These are phyloP conservation scores for Telmatochromis brachygnathus DNA, from an alignment of 2,113 vertebrate species.

Conservation along the genomic window DNA sequence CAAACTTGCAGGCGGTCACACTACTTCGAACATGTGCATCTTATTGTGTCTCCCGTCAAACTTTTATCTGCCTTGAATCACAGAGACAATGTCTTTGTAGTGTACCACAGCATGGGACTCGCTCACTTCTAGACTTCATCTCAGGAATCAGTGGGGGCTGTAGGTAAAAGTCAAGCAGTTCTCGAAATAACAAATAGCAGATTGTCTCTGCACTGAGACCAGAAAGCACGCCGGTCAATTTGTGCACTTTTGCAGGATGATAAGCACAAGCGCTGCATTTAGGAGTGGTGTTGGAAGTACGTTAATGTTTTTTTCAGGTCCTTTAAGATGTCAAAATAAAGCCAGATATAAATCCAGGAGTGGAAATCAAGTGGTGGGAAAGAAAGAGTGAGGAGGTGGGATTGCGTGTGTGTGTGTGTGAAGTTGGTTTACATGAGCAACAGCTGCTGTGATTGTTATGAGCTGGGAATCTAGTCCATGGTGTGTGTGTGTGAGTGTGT, in stretches of 20 bases:
- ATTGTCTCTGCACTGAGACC: not conserved
- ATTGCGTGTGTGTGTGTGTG: not conserved
- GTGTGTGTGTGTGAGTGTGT: constrained; percentile 26
- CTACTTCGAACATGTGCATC: constrained; percentile 50
- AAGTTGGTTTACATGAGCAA: constrained; percentile 56
- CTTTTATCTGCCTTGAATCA: not conserved
- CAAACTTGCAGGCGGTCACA: not conserved
- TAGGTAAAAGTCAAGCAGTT: not conserved
- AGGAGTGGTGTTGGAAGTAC: not conserved
- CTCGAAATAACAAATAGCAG: constrained; percentile 1
- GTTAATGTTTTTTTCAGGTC: not conserved
- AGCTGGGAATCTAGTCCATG: constrained; percentile 7
- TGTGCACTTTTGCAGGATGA: not conserved
- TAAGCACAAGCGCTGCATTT: not conserved
- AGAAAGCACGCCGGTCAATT: not conserved
- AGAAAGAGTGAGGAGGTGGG: not conserved
- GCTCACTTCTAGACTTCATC: not conserved
- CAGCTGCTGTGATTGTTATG: constrained; percentile 71
- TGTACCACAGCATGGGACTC: not conserved
- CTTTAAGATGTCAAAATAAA: not conserved
- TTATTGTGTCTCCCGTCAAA: constrained; percentile 24
- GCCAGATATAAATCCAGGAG: not conserved
- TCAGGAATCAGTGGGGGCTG: not conserved
- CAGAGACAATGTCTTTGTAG: constrained; percentile 4
- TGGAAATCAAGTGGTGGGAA: not conserved